phyloP scores from a whole-genome alignment of 2,113 vertebrate genomes.

The Equus przewalskii region DNA sequence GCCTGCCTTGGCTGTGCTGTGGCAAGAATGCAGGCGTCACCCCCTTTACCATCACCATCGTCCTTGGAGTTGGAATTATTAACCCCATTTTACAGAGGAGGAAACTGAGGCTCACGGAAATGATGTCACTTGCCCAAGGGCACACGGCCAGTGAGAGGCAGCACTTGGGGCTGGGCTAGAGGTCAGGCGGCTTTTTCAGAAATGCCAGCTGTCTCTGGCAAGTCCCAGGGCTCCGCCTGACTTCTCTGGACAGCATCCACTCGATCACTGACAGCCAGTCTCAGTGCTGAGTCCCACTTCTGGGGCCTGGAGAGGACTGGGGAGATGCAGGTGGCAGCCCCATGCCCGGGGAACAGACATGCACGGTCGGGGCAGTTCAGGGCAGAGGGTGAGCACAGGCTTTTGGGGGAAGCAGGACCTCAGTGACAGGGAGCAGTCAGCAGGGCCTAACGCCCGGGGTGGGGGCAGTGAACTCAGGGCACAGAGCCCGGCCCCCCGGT shows the following conservation, averaged over 20 bases:
- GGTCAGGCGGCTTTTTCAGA: neutral
- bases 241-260: neutral
- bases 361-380: rapidly evolving
- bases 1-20: rapidly evolving
- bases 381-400: neutral
- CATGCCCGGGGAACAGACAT: too few relatives aligned
- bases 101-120: neutral
- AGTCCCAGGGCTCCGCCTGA: too few relatives aligned
- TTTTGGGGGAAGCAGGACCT: neutral
- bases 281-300: neutral
- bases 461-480: neutral
- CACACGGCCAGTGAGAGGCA: neutral
- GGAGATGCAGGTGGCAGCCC: neutral
- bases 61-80: neutral
- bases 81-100: neutral
- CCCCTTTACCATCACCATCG: neutral
- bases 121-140: too few relatives aligned
- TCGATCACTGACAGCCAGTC: neutral
- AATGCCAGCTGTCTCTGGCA: neutral
- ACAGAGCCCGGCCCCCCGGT: neutral
- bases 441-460: too few relatives aligned
- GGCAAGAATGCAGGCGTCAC: rapidly evolving
- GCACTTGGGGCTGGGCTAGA: neutral
- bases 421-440: neutral
- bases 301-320: neutral